These are phyloP conservation scores for Phodopus roborovskii DNA, from an alignment of 2,113 vertebrate species.

Conservation along the genomic window DNA sequence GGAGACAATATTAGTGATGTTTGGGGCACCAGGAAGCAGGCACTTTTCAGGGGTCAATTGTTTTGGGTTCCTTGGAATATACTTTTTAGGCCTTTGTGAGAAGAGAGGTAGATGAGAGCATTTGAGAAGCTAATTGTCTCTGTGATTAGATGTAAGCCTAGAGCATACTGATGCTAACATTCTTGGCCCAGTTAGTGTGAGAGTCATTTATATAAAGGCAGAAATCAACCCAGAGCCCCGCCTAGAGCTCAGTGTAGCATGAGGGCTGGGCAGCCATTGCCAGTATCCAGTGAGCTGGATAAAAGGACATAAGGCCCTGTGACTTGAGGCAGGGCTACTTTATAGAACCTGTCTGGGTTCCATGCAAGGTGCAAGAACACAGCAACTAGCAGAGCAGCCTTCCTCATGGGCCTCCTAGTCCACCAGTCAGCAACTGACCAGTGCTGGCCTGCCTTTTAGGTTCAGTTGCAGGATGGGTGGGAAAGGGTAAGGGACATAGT, in stretches of 20 bases:
- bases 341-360: neutral
- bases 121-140: neutral
- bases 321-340: neutral
- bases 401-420: neutral
- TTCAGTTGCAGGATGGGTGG: slow-evolving; percentile 92
- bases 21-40: neutral
- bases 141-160: neutral
- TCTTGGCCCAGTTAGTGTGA: neutral
- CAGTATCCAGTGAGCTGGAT: neutral
- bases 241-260: neutral
- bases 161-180: neutral
- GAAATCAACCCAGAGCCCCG: neutral
- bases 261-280: neutral
- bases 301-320: neutral
- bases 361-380: neutral
- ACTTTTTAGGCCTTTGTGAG: neutral
- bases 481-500: too few species aligned
- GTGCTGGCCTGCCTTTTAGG: slow-evolving; percentile 75
- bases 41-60: neutral
- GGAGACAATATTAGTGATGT: neutral
- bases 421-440: slow-evolving; percentile 76
- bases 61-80: neutral
- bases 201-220: neutral
- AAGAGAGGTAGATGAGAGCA: neutral
- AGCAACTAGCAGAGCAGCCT: neutral